Evolutionary conservation across 2,888 invertebrate species (phyloP).

Genomic region (Clusia tigrina): DNA sequence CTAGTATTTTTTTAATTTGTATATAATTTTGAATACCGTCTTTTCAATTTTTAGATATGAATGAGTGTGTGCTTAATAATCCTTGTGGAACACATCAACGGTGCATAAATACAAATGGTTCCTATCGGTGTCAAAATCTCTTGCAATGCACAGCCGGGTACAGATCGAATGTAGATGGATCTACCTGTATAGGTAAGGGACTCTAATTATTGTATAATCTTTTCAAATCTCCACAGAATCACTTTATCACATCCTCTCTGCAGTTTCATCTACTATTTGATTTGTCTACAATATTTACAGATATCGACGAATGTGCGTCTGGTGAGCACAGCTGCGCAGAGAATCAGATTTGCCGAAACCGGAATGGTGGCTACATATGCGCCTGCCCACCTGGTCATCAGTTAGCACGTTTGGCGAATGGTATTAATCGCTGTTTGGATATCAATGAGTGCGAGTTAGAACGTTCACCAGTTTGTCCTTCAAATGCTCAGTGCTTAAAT

Average conservation of each 20-base stretch:
- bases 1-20: neutral
- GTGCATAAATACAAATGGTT: conserved; percentile 83
- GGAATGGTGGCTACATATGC: conserved; percentile 81
- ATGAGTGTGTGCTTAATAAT: conserved; percentile 76
- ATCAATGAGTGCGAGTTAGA: conserved; percentile 83
- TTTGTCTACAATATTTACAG: conserved; percentile 63
- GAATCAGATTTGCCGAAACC: conserved; percentile 82
- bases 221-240: no score
- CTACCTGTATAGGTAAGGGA: conserved; percentile 76
- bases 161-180: conserved; percentile 69
- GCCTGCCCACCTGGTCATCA: conserved; percentile 75
- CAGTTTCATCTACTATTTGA: no score
- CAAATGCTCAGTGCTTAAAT: conserved; percentile 60
- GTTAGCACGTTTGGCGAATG: conserved; percentile 43
- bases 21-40: neutral
- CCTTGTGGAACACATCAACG: conserved; percentile 63
- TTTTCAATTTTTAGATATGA: conserved; percentile 70
- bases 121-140: conserved; percentile 73
- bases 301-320: conserved; percentile 84
- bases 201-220: no score
- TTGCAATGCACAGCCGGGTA: conserved; percentile 71
- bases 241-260: no score
- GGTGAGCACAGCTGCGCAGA: conserved; percentile 80
- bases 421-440: conserved; percentile 76
- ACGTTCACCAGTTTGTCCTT: conserved; percentile 66